phyloP scores from a whole-genome alignment of 2,113 vertebrate species.

The Halichoerus grypus region DNA sequence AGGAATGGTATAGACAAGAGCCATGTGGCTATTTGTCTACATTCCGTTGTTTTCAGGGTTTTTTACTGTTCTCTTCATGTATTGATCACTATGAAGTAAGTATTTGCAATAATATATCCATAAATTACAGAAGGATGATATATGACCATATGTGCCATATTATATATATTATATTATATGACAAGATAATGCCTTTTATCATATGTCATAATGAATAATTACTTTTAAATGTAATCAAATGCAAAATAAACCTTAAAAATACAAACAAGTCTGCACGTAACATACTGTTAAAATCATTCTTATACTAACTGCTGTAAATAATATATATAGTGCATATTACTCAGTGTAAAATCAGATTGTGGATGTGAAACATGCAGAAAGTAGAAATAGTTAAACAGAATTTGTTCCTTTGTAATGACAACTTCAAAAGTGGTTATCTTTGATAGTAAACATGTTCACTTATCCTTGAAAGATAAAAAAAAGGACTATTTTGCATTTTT shows the following conservation, averaged over 20 bases:
- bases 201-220: neutral
- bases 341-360: neutral
- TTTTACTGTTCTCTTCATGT: neutral
- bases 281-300: neutral
- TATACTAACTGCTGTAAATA: neutral
- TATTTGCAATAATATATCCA: neutral
- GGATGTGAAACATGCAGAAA: neutral
- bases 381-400: neutral
- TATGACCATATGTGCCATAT: neutral
- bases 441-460: neutral
- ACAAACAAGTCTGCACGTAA: neutral
- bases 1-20: neutral
- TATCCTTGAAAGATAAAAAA: neutral
- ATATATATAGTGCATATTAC: neutral
- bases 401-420: neutral
- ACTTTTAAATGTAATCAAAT: conserved; percentile 9
- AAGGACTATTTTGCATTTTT: conserved; percentile 1
- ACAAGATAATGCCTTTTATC: neutral
- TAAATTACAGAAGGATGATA: neutral
- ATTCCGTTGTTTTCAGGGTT: neutral
- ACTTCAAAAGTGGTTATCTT: neutral
- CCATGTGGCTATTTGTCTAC: neutral
- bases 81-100: neutral
- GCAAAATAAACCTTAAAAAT: neutral
- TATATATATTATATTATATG: neutral